These are phyloP conservation scores for Drosophila algonquin DNA, from an alignment of 2,888 invertebrate genomes.

Conservation along the genomic window DNA sequence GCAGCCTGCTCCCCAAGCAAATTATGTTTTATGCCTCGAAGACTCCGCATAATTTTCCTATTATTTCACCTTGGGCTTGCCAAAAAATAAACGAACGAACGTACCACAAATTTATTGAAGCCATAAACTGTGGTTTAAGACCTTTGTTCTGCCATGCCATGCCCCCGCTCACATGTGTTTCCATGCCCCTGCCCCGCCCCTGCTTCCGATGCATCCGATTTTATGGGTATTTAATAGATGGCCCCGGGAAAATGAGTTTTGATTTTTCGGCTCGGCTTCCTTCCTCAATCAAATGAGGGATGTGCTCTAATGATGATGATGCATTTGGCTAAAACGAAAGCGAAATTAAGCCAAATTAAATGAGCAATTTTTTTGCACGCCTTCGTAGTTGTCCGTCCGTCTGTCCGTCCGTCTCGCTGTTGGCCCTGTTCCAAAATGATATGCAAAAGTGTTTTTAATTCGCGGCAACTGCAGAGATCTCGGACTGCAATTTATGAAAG, in stretches of 20 bases:
- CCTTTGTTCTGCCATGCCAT: slow-evolving; percentile 63
- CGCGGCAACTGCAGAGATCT: slow-evolving; percentile 53
- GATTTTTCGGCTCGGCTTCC: slow-evolving; percentile 5
- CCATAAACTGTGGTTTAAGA: slow-evolving; percentile 66
- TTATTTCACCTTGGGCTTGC: slow-evolving; percentile 75
- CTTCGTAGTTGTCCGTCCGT: background rate
- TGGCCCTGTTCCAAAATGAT: slow-evolving; percentile 69
- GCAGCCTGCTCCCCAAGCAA: background rate
- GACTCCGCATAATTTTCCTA: slow-evolving; percentile 75
- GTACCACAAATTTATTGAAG: slow-evolving; percentile 63
- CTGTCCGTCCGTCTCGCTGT: slow-evolving; percentile 1
- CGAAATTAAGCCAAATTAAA: slow-evolving; percentile 68
- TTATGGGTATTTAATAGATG: slow-evolving; percentile 71
- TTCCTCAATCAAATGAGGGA: background rate
- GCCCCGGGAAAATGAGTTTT: slow-evolving; percentile 42
- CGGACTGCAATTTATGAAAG: slow-evolving; percentile 41
- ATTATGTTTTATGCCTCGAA: slow-evolving; percentile 16
- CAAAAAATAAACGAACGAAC: slow-evolving; percentile 13
- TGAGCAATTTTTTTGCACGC: slow-evolving; percentile 29
- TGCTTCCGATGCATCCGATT: slow-evolving; percentile 52
- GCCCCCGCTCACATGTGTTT: too few species aligned
- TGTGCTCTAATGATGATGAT: slow-evolving; percentile 44
- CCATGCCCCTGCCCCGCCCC: background rate
- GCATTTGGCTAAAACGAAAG: slow-evolving; percentile 69
- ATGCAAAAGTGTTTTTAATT: slow-evolving; percentile 75